Percentiles rank a stretch among this genome's conserved stretches.
Evolutionary conservation across 1,140 invertebrate genomes (phyloP).

Genomic region (honey bee (Apis mellifera)): Amel_HAv3.1 CM009931.2:9237001-9237500

Average conservation of each 20-base stretch:
- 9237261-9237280: not conserved
- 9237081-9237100: no score
- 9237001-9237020: no score
- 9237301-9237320: not conserved
- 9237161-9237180: no score
- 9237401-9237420: constrained; percentile 39
- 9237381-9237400: constrained; percentile 33
- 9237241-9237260: no score
- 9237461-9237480: constrained; percentile 7
- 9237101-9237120: no score
- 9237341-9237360: constrained; percentile 32
- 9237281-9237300: not conserved
- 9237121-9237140: no score
- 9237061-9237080: no score
- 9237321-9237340: constrained; percentile 32
- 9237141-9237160: no score
- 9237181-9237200: not conserved
- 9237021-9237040: no score
- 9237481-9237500: not conserved
- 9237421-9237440: constrained; percentile 20
- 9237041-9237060: no score
- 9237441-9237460: constrained; percentile 31
- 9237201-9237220: not conserved
- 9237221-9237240: not conserved
- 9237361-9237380: constrained; percentile 37